Percentiles rank a stretch among this genome's conserved stretches.
phyloP scores from a whole-genome alignment of 1,140 invertebrate genomes.

The Caenorhabditis remanei region DNA sequence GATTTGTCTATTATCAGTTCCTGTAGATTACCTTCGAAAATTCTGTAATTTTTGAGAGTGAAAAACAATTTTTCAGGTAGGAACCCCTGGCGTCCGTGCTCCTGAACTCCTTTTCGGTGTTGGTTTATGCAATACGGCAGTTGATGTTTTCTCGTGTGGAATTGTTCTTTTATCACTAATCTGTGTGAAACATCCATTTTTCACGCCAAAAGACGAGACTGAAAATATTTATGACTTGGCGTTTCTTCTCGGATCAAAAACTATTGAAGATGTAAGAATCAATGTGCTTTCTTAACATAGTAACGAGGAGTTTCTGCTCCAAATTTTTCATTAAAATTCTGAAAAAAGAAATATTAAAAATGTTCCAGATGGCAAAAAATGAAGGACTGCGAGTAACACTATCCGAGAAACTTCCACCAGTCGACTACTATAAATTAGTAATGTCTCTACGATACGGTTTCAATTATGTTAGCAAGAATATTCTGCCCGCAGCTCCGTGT shows the following conservation, averaged over 20 bases:
- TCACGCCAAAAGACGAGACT: conserved; percentile 25
- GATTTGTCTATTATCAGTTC: background rate
- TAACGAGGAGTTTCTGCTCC: no score
- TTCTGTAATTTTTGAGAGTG: no score
- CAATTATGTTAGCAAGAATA: background rate
- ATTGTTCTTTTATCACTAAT: conserved; percentile 23
- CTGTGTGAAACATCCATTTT: conserved; percentile 41
- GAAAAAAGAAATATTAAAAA: background rate
- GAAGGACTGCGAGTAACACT: conserved; percentile 36
- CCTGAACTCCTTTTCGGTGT: conserved; percentile 3
- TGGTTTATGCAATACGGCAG: conserved; percentile 1
- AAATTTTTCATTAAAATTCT: background rate
- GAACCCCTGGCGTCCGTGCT: conserved; percentile 26
- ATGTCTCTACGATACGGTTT: conserved; percentile 3
- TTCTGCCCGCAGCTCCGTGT: background rate
- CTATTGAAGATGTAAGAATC: conserved; percentile 15
- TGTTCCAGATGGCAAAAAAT: conserved; percentile 3
- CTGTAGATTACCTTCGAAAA: background rate
- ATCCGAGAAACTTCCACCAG: conserved; percentile 28
- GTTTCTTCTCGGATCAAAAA: conserved; percentile 25
- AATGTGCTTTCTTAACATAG: background rate
- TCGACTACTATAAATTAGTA: conserved; percentile 27
- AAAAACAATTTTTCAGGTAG: background rate
- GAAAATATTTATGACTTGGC: conserved; percentile 29
- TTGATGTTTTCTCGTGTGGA: conserved; percentile 24